Conservation (phyloP, 2,888 invertebrate genomes). For the Phalera bucephala region DNA sequence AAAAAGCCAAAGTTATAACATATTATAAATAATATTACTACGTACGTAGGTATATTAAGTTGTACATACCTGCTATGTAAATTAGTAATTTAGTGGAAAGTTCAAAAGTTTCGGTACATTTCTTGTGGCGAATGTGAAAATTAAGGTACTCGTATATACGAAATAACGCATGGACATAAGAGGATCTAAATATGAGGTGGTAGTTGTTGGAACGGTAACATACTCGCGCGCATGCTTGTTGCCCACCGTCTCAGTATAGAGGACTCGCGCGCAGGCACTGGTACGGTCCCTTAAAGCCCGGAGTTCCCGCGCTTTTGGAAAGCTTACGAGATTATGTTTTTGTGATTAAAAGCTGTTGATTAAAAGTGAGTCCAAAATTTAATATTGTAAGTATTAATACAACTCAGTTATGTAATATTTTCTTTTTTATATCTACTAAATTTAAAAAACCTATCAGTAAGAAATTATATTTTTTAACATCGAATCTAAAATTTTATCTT, state of each 20-base stretch:
- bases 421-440: too few species aligned
- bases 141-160: too few species aligned
- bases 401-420: background rate
- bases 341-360: slow-evolving; percentile 11
- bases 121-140: slow-evolving; percentile 22
- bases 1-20: too few species aligned
- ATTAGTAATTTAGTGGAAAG: slow-evolving; percentile 29
- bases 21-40: too few species aligned
- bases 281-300: slow-evolving; percentile 17
- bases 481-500: too few species aligned
- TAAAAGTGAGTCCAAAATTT: background rate
- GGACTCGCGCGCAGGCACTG: slow-evolving; percentile 35
- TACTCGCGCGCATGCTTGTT: slow-evolving; percentile 16
- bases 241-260: slow-evolving; percentile 29
- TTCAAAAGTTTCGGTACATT: slow-evolving; percentile 15
- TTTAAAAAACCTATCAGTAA: too few species aligned
- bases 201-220: slow-evolving; percentile 1
- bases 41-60: too few species aligned
- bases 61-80: slow-evolving; percentile 3
- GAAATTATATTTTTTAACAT: too few species aligned
- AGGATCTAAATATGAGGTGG: too few species aligned
- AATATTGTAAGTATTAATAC: slow-evolving; percentile 1
- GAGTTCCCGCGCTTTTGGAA: slow-evolving; percentile 30
- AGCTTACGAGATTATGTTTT: slow-evolving; percentile 4
- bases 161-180: too few species aligned